phyloP scores from a whole-genome alignment of 37 sponge, comb jelly and placozoan species.

The Theonella swinhoei region DNA sequence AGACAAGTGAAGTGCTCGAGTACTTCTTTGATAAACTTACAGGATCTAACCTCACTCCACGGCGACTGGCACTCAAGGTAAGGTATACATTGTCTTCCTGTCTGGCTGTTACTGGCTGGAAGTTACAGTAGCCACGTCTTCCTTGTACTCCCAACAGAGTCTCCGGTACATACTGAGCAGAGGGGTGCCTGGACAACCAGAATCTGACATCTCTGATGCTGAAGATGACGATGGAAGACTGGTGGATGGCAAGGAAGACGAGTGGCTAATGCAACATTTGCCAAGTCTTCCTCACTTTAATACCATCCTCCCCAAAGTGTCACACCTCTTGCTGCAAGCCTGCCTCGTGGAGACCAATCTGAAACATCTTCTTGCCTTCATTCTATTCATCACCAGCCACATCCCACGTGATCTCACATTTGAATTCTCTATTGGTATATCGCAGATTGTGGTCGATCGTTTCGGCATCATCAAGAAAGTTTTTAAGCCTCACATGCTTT shows the following conservation, averaged over 20 bases:
- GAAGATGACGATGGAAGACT: neutral
- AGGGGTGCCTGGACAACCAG: neutral
- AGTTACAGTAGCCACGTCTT: neutral
- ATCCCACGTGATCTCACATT: slow-evolving; percentile 31
- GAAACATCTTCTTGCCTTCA: slow-evolving; percentile 13
- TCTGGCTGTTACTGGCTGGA: neutral
- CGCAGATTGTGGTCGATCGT: slow-evolving; percentile 32
- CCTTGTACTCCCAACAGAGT: slow-evolving; percentile 4
- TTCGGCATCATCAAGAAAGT: slow-evolving; percentile 42
- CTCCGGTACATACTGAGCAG: slow-evolving; percentile 39
- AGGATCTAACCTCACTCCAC: slow-evolving; percentile 32
- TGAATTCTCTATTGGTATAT: slow-evolving; percentile 26
- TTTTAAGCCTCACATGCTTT: neutral
- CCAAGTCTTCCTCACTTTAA: slow-evolving; percentile 51
- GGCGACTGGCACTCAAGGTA: slow-evolving; percentile 64
- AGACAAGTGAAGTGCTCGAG: slow-evolving; percentile 51
- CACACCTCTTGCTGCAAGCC: slow-evolving; percentile 34
- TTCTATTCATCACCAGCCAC: slow-evolving; percentile 55
- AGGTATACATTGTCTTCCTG: slow-evolving; percentile 8
- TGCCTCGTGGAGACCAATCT: slow-evolving; percentile 50
- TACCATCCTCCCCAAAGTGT: slow-evolving; percentile 42
- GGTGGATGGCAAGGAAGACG: neutral
- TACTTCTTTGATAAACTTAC: slow-evolving; percentile 78
- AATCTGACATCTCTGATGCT: slow-evolving; percentile 42
- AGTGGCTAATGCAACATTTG: slow-evolving; percentile 37